A percentile compares a stretch with the other conserved stretches of the same genome.
These are phyloP conservation scores for Pipistrellus pygmaeus DNA, from an alignment of 2,797 vertebrate species.

Conservation along the genomic window DNA sequence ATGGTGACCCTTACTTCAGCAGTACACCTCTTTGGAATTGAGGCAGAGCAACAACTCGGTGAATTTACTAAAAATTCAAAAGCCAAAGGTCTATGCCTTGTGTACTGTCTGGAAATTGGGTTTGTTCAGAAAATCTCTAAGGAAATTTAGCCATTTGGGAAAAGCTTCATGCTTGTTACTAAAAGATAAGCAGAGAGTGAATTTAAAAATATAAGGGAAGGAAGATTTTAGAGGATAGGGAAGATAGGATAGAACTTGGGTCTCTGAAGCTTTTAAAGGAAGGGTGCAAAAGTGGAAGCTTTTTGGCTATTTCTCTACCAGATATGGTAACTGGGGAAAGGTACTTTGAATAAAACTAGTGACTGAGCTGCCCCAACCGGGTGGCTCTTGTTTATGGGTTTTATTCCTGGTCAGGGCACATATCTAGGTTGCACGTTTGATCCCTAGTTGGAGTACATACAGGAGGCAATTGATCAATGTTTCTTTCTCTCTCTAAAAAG, in stretches of 20 bases:
- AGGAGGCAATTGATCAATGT: not conserved
- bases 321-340: not conserved
- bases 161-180: not conserved
- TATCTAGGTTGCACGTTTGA: not conserved
- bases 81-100: not conserved
- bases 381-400: not conserved
- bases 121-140: conserved; percentile 6
- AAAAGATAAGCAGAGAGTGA: not conserved
- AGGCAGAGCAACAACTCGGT: not conserved
- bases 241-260: not conserved
- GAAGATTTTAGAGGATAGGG: not conserved
- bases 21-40: not conserved
- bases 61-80: not conserved
- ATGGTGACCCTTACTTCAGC: not conserved
- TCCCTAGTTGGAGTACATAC: too few relatives aligned
- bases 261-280: not conserved
- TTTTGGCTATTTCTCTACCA: not conserved
- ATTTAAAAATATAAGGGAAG: conserved; percentile 18
- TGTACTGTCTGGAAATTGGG: not conserved
- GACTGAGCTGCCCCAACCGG: not conserved
- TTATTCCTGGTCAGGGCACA: not conserved
- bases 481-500: not conserved
- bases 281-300: not conserved
- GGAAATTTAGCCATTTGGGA: not conserved
- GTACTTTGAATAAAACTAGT: not conserved